Percentiles rank a stretch among this genome's conserved stretches.
These are phyloP conservation scores for Sitobion miscanthi DNA, from an alignment of 1,140 invertebrate genomes.

Conservation along the genomic window DNA sequence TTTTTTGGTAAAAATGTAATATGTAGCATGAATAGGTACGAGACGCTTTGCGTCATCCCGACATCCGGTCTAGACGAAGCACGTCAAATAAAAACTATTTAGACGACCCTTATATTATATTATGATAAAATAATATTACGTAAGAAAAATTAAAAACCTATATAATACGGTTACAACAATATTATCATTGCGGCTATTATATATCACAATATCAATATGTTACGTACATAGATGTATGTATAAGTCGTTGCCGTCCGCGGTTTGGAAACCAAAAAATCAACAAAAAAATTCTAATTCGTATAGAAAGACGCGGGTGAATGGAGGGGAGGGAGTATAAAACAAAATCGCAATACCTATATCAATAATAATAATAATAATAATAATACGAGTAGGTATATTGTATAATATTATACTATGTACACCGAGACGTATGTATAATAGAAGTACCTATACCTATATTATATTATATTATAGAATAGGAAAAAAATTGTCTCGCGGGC, in stretches of 20 bases:
- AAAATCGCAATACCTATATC: not conserved
- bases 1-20: not conserved
- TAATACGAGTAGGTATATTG: not conserved
- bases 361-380: not conserved
- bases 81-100: not conserved
- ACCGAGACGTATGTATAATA: no score
- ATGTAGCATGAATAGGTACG: not conserved
- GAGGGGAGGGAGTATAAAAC: not conserved
- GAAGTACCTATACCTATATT: not conserved
- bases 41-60: not conserved
- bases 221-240: not conserved
- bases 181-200: not conserved
- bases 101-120: not conserved
- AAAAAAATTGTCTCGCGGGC: not conserved
- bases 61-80: conserved; percentile 1
- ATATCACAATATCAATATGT: not conserved
- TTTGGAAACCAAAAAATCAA: not conserved
- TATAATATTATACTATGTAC: not conserved
- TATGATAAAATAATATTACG: not conserved
- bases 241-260: not conserved
- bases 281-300: not conserved
- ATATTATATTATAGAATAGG: not conserved
- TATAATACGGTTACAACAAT: not conserved
- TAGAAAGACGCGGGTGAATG: not conserved
- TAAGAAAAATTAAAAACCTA: not conserved